Base-by-base conservation (phyloP, 2,888 invertebrate genomes). In the Lepas anatifera region DNA sequence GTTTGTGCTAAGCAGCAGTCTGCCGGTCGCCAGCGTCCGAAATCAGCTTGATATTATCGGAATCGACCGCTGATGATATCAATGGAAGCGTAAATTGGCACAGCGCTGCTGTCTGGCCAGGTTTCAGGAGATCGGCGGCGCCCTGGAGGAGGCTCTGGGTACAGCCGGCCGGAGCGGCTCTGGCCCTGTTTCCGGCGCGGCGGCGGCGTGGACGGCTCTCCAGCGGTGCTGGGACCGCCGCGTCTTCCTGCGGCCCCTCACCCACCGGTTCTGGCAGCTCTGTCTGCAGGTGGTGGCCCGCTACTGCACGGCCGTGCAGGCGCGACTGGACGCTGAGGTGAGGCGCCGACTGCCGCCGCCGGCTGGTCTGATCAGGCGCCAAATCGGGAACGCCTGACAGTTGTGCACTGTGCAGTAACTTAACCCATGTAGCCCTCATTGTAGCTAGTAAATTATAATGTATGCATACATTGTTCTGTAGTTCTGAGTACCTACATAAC, bases 261-360 rank as follows among this genome's bases (percentile, higher is more conserved):
- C 87, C 70, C 88, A 89, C 77, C 80, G 79, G 78, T 94, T 96
- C 81, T 92, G 92, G 86, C 95, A 93, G 80, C 83, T 96, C 11
- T 89, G 88, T 29, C 82, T 96, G 72, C 91, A 95, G 81, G 83
- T 96, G 50, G 77, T 93, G 63, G 85, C 91, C 63, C 85, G 95
- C 76, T 91, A 91, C 79, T 83, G 85, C 16, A 85, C 85, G n/a
- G 93, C 92, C 89, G 84, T 86, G 69, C 80, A 79, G 43, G 80
- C 78, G 68, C 79, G 80, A 74, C 80, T 83, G 77, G 77, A 32
- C 27, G 29, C 35, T 2, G 48, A 66, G 50, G 35, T 67, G 48
- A 32, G 58, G 13, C 29, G 22, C 50, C 22, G 3, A 27, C 25
- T 27, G 25, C 1, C 6, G 46, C 4, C 46, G 46, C 22, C n/a